Conservation (phyloP, 2,888 invertebrate species). For the Mesochorus sp. region DNA sequence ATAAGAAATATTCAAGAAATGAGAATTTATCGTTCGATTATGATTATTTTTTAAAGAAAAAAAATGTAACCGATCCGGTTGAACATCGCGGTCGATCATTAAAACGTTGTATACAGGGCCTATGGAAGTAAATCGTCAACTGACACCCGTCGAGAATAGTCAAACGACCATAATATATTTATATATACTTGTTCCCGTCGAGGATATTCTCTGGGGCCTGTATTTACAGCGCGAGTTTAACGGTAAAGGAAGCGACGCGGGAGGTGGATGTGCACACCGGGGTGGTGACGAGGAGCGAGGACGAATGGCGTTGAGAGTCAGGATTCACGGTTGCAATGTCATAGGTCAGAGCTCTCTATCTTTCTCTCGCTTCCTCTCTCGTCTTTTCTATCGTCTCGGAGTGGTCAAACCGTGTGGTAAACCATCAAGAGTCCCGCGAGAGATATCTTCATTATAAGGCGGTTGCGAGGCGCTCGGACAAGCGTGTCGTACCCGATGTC, state of each 20-base stretch:
- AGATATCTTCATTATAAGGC: constrained; percentile 29
- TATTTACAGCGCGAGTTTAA: constrained; percentile 39
- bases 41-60: not conserved
- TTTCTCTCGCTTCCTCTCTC: not conserved
- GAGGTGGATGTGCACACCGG: not conserved
- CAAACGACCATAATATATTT: constrained; percentile 8
- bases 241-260: constrained; percentile 28
- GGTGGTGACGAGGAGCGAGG: not conserved
- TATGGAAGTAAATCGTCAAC: constrained; percentile 33
- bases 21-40: not conserved
- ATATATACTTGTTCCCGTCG: not conserved
- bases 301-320: constrained; percentile 31
- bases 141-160: constrained; percentile 1
- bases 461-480: not conserved
- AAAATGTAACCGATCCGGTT: not conserved
- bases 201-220: constrained; percentile 14
- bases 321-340: constrained; percentile 58
- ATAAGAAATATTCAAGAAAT: too few species aligned
- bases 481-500: not conserved
- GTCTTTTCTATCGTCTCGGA: not conserved
- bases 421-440: not conserved
- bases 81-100: constrained; percentile 8
- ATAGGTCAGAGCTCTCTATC: constrained; percentile 49
- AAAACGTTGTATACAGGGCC: constrained; percentile 1
- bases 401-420: not conserved